A percentile compares a stretch with the other conserved stretches of the same genome.
phyloP scores from a whole-genome alignment of 2,888 invertebrate genomes.

The Portevinia maculata region DNA sequence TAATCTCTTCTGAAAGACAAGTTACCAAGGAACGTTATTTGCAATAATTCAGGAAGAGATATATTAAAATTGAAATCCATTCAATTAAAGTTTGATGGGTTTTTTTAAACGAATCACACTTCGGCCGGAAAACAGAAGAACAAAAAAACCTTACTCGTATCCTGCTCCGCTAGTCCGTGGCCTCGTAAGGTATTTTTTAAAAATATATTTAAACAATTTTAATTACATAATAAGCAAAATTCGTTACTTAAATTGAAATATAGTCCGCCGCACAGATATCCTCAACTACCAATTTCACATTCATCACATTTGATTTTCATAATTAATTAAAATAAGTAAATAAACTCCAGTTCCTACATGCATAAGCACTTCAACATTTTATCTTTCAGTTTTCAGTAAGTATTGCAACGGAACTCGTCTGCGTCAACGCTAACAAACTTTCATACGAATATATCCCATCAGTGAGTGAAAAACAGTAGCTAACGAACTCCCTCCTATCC shows the following conservation, averaged over 20 bases:
- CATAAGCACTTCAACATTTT: constrained; percentile 37
- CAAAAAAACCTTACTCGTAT: too few relatives aligned
- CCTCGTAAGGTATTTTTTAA: too few relatives aligned
- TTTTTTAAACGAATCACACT: too few relatives aligned
- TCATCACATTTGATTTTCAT: constrained; percentile 65
- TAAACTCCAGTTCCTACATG: constrained; percentile 28
- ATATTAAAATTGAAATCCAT: too few relatives aligned
- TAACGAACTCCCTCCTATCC: constrained; percentile 48
- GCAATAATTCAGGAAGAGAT: too few relatives aligned
- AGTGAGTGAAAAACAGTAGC: constrained; percentile 31
- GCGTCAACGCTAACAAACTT: constrained; percentile 10
- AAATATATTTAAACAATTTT: constrained; percentile 20
- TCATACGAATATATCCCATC: constrained; percentile 12
- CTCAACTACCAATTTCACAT: background rate
- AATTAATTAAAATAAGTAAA: constrained; percentile 63
- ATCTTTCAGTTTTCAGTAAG: constrained; percentile 16
- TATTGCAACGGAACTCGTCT: background rate
- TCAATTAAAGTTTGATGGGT: too few relatives aligned
- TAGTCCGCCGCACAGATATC: background rate
- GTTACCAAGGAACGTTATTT: too few relatives aligned
- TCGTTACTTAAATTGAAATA: constrained; percentile 9
- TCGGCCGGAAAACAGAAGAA: too few relatives aligned
- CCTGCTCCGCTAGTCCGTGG: too few relatives aligned
- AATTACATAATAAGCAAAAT: constrained; percentile 33
- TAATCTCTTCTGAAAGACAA: too few relatives aligned